phyloP scores from a whole-genome alignment of 2,888 invertebrate genomes.

The Leptogaster cylindrica region DNA sequence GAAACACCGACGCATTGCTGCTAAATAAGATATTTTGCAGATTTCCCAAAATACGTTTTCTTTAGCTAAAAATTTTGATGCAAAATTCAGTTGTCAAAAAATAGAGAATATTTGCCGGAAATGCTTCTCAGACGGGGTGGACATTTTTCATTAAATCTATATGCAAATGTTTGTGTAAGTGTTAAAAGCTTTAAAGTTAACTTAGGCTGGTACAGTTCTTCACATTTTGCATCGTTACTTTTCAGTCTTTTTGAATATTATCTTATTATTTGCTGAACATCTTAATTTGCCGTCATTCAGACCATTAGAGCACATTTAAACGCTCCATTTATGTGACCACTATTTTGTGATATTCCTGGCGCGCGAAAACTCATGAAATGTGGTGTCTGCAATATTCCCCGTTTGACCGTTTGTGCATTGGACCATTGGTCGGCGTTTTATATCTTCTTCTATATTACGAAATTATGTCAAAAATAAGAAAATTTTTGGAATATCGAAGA shows the following conservation, averaged over 20 bases:
- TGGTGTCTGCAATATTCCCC: not conserved
- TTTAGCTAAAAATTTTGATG: conserved; percentile 10
- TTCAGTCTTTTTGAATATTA: conserved; percentile 13
- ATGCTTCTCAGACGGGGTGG: not conserved
- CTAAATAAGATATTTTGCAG: conserved; percentile 21
- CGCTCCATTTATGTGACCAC: conserved; percentile 41
- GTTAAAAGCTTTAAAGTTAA: conserved; percentile 3
- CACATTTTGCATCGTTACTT: not conserved
- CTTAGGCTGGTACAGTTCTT: not conserved
- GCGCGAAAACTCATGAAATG: conserved; percentile 18
- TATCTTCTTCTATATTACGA: not conserved
- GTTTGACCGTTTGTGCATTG: not conserved
- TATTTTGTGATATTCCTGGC: conserved; percentile 34
- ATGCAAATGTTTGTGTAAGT: not conserved
- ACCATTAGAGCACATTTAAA: conserved; percentile 42
- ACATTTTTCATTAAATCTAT: not conserved
- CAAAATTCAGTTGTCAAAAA: conserved; percentile 16
- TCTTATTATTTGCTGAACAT: conserved; percentile 35
- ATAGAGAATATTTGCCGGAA: conserved; percentile 22
- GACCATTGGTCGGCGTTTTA: conserved; percentile 1
- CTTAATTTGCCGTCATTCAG: conserved; percentile 45
- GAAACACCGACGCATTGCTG: conserved; percentile 1
- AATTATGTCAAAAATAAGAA: conserved; percentile 21
- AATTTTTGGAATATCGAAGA: conserved; percentile 30
- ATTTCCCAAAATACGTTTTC: conserved; percentile 19